Base-by-base conservation (phyloP, 2,797 vertebrate species). In the Lutjanus campechanus region DNA sequence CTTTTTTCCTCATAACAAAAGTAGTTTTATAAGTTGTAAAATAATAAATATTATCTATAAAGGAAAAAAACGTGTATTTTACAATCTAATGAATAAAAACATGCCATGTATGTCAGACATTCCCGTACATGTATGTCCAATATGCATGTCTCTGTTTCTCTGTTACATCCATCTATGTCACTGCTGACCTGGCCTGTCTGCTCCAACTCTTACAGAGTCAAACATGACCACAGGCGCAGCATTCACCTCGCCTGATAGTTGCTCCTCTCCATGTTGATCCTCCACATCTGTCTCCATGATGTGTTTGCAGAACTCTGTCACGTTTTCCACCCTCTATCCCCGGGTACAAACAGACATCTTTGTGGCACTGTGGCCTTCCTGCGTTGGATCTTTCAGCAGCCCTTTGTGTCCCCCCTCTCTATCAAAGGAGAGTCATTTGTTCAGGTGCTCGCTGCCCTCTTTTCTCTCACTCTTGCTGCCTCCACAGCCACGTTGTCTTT, bases 391-490 rank as follows among this genome's bases (percentile, higher is more conserved):
- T 77, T 46, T 87, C 73, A 83, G 87, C 76, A 67, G 75, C 84
- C 75, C 73, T 73, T 82, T 85, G 47, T 90, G 69, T 66, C 36
- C 58, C 69, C 76, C 60, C 49, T 77, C 11, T 63, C 51, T 67
- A 17, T 67, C 51, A 69, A 73, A 88, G 87, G 88, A 90, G 87
- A 11, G 36, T 60, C 51, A 79, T 91, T 93, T 93, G 90, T 94
- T 95, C 92, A 87, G 88, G 77, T 86, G 92, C 93, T 93, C 85
- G 40, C 82, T 53, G 70, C 89, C 80, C 69, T 69, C 77, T 69
- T 36, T 73, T 49, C 66, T 85, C 64, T 69, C 82, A 5, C 65
- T 67, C 59, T 62, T 8, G 2, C 41, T 53, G 77, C 83, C 82
- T 87, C 90, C 44, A 43, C 71, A 81, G 69, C 65, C 44, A 15